Evolutionary conservation across 1,140 invertebrate genomes (phyloP), one percentile per base, ranked within the genome.

Genomic region (Armadillidium nasatum): DNA sequence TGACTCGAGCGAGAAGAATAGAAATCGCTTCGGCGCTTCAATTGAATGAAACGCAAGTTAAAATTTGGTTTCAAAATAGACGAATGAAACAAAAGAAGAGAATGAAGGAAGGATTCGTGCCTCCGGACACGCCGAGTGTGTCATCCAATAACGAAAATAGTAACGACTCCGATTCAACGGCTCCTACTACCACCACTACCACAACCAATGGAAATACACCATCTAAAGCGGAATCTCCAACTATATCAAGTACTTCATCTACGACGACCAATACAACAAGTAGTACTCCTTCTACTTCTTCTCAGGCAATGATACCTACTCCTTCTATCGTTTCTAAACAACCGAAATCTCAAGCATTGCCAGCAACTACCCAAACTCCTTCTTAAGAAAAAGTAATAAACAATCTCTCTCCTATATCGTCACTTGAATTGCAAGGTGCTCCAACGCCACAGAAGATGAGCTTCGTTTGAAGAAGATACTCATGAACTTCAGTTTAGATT

Each of bases 21-120:
- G 97, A 99, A 86, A 99, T 99, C 80, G 97, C 97, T 0, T 93
- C 94, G 0, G 91, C 94, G 0, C 86, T 99, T 19, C 93, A 96
- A 83, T 89, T 99, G 6, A 99, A 99, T 85, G 97, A 99, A 84
- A 98, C 97, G 0, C 95, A 97, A 87, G 87, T 88, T 19, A 93
- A 93, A 84, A 94, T 93, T 73, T 96, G 94, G 94, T 96, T 96
- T 83, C 94, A 96, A 83, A 96, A 96, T 83, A 87, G 94, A 76
- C 87, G 94, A 76, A 96, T 95, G 94, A 96, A 96, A 83, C 93
- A 95, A 83, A 96, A 96, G 87, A 95, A 95, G 83, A 87, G 94
- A 45, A 94, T 94, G 87, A 95, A 96, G 86, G 94, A 96, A 82
- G 94, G 94, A 0, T 86, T 95, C 7, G 89, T 93, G 80, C 89